Evolutionary conservation across 64 coral and sea anemone species (phyloP).

Genomic region (Pocillopora verrucosa): DNA sequence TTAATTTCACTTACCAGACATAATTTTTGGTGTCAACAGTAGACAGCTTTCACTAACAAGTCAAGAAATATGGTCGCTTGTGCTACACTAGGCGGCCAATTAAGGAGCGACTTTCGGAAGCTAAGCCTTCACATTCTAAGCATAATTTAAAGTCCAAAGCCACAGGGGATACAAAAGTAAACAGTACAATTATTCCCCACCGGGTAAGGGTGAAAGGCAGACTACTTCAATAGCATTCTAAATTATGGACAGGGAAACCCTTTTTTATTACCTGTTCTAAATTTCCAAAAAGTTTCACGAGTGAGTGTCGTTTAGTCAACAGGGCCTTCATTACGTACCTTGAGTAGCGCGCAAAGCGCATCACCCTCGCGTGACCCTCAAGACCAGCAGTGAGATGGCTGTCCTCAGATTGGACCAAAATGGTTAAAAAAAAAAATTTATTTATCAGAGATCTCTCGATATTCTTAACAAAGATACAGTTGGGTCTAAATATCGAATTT

Average conservation of each 20-base stretch:
- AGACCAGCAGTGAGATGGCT: neutral
- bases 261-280: too few relatives aligned
- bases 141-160: neutral
- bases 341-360: too few relatives aligned
- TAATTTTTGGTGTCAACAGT: neutral
- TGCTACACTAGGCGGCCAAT: neutral
- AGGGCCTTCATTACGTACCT: too few relatives aligned
- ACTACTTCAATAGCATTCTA: too few relatives aligned
- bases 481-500: too few relatives aligned
- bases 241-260: too few relatives aligned
- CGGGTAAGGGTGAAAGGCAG: neutral
- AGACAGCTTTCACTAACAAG: neutral
- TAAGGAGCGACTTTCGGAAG: neutral
- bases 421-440: neutral
- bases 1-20: neutral
- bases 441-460: neutral
- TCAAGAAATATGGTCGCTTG: neutral
- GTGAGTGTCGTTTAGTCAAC: too few relatives aligned
- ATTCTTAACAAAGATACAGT: neutral
- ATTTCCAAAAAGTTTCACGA: too few relatives aligned
- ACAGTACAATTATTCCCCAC: neutral
- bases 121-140: neutral
- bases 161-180: neutral
- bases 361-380: too few relatives aligned
- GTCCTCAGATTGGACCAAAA: neutral